A percentile compares a stretch with the other conserved stretches of the same genome.
Evolutionary conservation across 2,113 vertebrate species (phyloP).

Genomic region (Onychorhynchus coronatus): DNA sequence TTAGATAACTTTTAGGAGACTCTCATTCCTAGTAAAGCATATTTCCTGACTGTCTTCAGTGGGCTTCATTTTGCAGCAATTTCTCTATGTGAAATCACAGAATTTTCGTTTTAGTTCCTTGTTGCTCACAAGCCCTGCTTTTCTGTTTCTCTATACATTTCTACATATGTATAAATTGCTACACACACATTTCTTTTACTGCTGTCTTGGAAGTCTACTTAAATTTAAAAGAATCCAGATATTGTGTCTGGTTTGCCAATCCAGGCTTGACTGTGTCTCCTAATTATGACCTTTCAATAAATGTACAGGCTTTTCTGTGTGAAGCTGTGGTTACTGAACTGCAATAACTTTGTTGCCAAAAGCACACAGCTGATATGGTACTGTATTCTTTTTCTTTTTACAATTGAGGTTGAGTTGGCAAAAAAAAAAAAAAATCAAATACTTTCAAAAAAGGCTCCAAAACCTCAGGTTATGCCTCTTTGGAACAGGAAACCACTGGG

Average conservation of each 20-base stretch:
- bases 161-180: not conserved
- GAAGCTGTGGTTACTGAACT: not conserved
- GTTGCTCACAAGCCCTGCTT: not conserved
- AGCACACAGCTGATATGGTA: not conserved
- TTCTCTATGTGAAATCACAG: not conserved
- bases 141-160: not conserved
- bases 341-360: not conserved
- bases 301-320: not conserved
- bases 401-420: not conserved
- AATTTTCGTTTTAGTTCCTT: not conserved
- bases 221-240: not conserved
- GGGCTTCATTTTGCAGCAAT: not conserved
- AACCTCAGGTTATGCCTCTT: not conserved
- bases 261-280: not conserved
- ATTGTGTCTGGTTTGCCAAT: not conserved
- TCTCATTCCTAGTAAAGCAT: not conserved
- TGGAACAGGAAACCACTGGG: not conserved
- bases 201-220: not conserved
- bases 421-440: not conserved
- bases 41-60: not conserved
- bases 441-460: not conserved
- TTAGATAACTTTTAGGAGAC: not conserved
- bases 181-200: not conserved
- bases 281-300: not conserved
- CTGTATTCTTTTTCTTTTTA: not conserved